Evolutionary conservation across 2,888 invertebrate genomes (phyloP).

Genomic region (Andrena bicolor): DNA sequence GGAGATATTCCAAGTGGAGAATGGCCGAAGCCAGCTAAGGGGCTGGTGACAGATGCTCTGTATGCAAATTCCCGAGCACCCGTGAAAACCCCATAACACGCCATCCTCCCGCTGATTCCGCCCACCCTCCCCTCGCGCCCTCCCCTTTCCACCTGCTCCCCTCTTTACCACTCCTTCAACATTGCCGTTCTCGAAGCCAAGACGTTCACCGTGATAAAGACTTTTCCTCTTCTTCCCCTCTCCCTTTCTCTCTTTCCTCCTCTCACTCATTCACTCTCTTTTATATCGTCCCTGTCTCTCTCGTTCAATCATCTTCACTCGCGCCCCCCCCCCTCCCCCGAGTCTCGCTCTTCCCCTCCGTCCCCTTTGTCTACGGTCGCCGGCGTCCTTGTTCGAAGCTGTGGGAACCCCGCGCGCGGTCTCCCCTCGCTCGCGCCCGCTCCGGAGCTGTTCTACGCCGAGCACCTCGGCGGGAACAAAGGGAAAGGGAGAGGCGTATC

Average conservation of each 20-base stretch:
- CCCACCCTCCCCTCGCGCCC: constrained; percentile 25
- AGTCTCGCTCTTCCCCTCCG: background rate
- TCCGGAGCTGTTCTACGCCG: constrained; percentile 30
- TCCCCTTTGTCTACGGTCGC: background rate
- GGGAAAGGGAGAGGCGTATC: constrained; percentile 63
- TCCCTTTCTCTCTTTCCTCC: constrained; percentile 25
- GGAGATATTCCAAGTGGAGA: constrained; percentile 83
- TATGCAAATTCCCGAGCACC: constrained; percentile 83
- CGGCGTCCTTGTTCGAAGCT: constrained; percentile 2
- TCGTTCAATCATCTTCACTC: background rate
- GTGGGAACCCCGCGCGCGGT: background rate
- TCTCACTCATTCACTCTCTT: constrained; percentile 5
- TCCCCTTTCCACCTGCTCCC: constrained; percentile 59
- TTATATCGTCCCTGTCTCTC: constrained; percentile 12
- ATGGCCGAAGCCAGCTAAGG: constrained; percentile 83
- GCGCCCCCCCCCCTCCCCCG: too few relatives aligned
- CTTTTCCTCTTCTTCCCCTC: constrained; percentile 57
- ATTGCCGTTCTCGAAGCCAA: constrained; percentile 61
- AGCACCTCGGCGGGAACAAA: constrained; percentile 63
- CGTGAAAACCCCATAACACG: constrained; percentile 77
- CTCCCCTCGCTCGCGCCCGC: constrained; percentile 19
- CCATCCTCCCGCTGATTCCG: constrained; percentile 64
- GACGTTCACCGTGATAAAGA: constrained; percentile 74
- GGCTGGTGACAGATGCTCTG: constrained; percentile 85
- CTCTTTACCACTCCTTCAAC: constrained; percentile 67